Evolutionary conservation across 1,140 invertebrate species (phyloP).

Genomic region (Gonioctena quinquepunctata): DNA sequence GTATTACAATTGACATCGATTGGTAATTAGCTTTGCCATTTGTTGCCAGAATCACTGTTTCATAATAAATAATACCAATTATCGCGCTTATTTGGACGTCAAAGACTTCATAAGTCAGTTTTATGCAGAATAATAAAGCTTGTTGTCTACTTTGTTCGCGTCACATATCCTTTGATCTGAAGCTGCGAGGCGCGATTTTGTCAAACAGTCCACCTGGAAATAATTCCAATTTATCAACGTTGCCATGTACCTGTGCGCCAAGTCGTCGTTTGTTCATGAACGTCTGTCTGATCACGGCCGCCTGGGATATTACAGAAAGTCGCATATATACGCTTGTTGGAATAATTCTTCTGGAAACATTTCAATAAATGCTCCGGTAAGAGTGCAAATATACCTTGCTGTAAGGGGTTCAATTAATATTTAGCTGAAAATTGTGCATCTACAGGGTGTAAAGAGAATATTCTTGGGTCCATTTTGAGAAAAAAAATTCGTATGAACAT

Average conservation of each 20-base stretch:
- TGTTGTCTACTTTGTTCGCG: constrained; percentile 40
- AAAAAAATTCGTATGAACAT: too few relatives aligned
- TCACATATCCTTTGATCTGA: constrained; percentile 39
- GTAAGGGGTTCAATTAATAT: too few relatives aligned
- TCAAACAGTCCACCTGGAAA: constrained; percentile 29
- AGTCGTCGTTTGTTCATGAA: background rate
- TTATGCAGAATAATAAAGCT: constrained; percentile 37
- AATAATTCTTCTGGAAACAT: constrained; percentile 30
- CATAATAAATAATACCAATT: constrained; percentile 44
- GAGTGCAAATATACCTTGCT: background rate
- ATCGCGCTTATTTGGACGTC: constrained; percentile 32
- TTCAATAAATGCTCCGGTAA: background rate
- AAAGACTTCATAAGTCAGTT: constrained; percentile 38
- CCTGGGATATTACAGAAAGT: constrained; percentile 20
- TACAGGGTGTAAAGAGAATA: too few relatives aligned
- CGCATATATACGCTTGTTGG: constrained; percentile 25
- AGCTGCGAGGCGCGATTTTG: constrained; percentile 29
- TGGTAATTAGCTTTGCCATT: background rate
- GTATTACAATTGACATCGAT: background rate
- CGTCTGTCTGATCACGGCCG: constrained; percentile 7
- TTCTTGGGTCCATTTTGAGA: too few relatives aligned
- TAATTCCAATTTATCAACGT: constrained; percentile 38
- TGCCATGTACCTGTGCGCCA: background rate
- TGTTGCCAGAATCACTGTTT: background rate
- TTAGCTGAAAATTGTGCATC: too few relatives aligned